Evolutionary conservation across 2,797 vertebrate species (phyloP).

Genomic region (Oreonectes daqikongensis): DNA sequence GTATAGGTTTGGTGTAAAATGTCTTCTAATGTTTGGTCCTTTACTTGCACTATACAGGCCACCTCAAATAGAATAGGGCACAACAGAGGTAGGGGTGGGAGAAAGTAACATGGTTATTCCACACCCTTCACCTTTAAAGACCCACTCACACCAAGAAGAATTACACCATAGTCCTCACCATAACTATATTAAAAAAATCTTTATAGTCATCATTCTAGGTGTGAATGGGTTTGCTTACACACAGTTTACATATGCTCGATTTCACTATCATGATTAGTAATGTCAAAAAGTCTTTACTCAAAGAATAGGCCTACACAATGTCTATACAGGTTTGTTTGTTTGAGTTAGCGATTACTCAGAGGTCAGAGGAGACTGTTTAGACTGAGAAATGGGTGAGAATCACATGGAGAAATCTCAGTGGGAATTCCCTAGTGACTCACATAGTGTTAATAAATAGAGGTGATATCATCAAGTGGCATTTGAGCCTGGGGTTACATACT

Average conservation of each 20-base stretch:
- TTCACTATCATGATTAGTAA: background rate
- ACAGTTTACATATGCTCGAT: background rate
- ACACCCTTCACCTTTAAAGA: too few relatives aligned
- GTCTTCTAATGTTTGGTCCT: too few relatives aligned
- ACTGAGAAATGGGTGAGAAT: constrained; percentile 58
- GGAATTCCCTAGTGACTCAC: constrained; percentile 62
- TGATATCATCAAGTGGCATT: constrained; percentile 36
- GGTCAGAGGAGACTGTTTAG: constrained; percentile 66
- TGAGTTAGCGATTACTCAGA: constrained; percentile 63
- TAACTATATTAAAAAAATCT: too few relatives aligned
- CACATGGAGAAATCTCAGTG: constrained; percentile 37
- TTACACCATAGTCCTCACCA: too few relatives aligned
- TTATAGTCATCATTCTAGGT: too few relatives aligned
- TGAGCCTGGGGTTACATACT: constrained; percentile 44
- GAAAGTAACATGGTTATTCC: too few relatives aligned
- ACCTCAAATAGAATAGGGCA: too few relatives aligned
- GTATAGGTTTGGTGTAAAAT: too few relatives aligned
- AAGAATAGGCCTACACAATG: background rate
- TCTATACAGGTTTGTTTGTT: constrained; percentile 27
- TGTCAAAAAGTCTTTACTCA: background rate
- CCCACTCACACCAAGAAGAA: too few relatives aligned
- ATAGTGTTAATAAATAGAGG: constrained; percentile 52
- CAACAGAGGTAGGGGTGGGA: too few relatives aligned
- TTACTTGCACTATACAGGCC: too few relatives aligned
- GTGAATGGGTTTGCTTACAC: too few relatives aligned